Evolutionary conservation across 2,888 invertebrate genomes (phyloP).

Genomic region (Incurvaria masculella): DNA sequence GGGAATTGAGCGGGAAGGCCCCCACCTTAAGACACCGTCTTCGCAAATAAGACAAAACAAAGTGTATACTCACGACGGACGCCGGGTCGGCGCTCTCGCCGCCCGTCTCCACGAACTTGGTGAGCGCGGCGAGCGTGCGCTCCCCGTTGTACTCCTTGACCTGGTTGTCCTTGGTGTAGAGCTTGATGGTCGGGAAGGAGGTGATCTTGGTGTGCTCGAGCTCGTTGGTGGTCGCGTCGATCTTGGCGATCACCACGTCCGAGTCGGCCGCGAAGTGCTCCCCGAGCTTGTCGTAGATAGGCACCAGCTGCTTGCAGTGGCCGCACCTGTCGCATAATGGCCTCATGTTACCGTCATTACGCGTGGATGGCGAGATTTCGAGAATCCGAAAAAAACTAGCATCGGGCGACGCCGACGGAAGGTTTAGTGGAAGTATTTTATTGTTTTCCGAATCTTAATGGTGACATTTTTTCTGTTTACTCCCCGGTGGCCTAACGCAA

Average conservation of each 20-base stretch:
- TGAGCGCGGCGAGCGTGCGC: slow-evolving; percentile 88
- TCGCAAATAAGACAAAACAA: neutral
- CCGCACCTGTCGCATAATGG: slow-evolving; percentile 79
- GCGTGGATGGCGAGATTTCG: too few relatives aligned
- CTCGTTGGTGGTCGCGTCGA: slow-evolving; percentile 98
- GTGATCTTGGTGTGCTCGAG: slow-evolving; percentile 92
- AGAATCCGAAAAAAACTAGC: too few relatives aligned
- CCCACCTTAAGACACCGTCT: too few relatives aligned
- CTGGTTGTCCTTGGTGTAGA: slow-evolving; percentile 93
- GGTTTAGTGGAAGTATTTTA: too few relatives aligned
- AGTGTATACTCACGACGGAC: slow-evolving; percentile 49
- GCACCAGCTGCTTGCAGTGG: slow-evolving; percentile 96
- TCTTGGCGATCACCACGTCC: slow-evolving; percentile 92
- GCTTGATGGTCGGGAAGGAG: slow-evolving; percentile 92
- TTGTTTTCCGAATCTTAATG: too few relatives aligned
- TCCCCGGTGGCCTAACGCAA: too few relatives aligned
- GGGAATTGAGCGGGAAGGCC: too few relatives aligned
- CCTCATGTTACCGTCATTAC: too few relatives aligned
- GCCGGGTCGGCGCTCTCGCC: slow-evolving; percentile 77
- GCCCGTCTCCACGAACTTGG: slow-evolving; percentile 90
- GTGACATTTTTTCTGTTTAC: too few relatives aligned
- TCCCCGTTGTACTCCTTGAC: slow-evolving; percentile 90
- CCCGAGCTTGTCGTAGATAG: slow-evolving; percentile 94
- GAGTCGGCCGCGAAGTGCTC: slow-evolving; percentile 87
- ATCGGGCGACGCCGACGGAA: too few relatives aligned